These are phyloP conservation scores for Boloria selene DNA, from an alignment of 2,888 invertebrate genomes.

Conservation along the genomic window DNA sequence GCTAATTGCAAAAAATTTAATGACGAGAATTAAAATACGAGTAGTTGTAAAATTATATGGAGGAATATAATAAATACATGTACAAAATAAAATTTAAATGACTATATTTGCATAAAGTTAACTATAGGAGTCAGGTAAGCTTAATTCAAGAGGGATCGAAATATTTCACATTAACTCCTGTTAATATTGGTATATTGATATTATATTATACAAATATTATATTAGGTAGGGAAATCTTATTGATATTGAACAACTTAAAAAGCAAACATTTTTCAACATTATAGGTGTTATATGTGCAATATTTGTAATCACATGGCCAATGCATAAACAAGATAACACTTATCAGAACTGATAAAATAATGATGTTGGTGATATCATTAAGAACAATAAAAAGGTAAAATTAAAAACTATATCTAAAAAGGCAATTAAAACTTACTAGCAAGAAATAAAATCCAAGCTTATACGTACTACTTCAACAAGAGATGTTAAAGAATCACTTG, in stretches of 20 bases:
- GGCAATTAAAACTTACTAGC: slow-evolving; percentile 39
- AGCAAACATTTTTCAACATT: slow-evolving; percentile 25
- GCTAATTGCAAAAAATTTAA: slow-evolving; percentile 14
- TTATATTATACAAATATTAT: neutral
- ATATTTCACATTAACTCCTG: too few relatives aligned
- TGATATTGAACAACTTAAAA: slow-evolving; percentile 9
- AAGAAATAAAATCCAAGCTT: slow-evolving; percentile 45
- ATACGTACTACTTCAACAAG: slow-evolving; percentile 66
- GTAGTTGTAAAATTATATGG: too few relatives aligned
- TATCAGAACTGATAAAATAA: slow-evolving; percentile 75
- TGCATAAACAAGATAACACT: slow-evolving; percentile 62
- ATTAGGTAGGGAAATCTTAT: slow-evolving; percentile 1
- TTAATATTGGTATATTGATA: neutral
- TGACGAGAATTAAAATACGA: too few relatives aligned
- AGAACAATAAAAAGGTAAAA: slow-evolving; percentile 47
- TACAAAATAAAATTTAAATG: too few relatives aligned
- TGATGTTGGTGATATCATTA: slow-evolving; percentile 70
- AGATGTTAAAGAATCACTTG: slow-evolving; percentile 63
- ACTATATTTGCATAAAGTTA: too few relatives aligned
- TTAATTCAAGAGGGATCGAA: too few relatives aligned
- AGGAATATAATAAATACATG: too few relatives aligned
- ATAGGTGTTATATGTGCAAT: slow-evolving; percentile 54
- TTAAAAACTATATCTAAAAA: slow-evolving; percentile 43
- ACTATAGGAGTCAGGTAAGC: too few relatives aligned
- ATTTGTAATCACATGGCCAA: slow-evolving; percentile 54